Base-by-base conservation (phyloP, 2,888 invertebrate genomes). In the Stenurella melanura region DNA sequence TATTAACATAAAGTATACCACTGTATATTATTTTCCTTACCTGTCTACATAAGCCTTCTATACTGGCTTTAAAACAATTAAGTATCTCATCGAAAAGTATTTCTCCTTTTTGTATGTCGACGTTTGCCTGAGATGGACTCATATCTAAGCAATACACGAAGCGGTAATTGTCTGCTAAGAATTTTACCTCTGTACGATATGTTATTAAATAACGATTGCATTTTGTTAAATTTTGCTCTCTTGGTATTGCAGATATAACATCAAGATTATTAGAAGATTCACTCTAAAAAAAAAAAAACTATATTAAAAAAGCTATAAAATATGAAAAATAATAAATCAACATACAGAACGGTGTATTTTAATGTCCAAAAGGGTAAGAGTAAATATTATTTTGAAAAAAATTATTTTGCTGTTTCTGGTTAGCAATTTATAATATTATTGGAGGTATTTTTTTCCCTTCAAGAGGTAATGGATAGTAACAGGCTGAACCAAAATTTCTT, bases 121-220 rank as follows among this genome's bases (percentile, higher is more conserved):
- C 93, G 76, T 93, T 92, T 66, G 94, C 93, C 75, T 93, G 91
- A 1, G 95, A 95, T 11, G 95, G 95, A 87, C 95, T 95, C 87
- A 96, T 91, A 88, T 96, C 96, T 76, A 96, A 90, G 82, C 95
- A 93, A 86, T 94, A 95, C 64, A 94, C 95, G 81, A 95, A 91
- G 79, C 94, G 91, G 87, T 96, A 95, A 78, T 92, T 91, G 81
- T 93, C 92, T 19, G 95, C 93, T 57, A 96, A 89, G 88, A 95
- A 95, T 83, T 93, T 92, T 50, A 95, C 90, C 78, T 91, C 90
- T 60, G 94, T 93, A 34, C 91, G 87, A 56, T 91, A 90, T 19
- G 92, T 91, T 74, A 94, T 90, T 81, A 90, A 88, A 87, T 92
- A 93, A 77, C 90, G 90, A 85, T 79, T 90, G 87, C 81, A 90